Percentiles rank a stretch among this genome's conserved stretches.
phyloP scores from a whole-genome alignment of 2,888 invertebrate species.

The Homarus gammarus region DNA sequence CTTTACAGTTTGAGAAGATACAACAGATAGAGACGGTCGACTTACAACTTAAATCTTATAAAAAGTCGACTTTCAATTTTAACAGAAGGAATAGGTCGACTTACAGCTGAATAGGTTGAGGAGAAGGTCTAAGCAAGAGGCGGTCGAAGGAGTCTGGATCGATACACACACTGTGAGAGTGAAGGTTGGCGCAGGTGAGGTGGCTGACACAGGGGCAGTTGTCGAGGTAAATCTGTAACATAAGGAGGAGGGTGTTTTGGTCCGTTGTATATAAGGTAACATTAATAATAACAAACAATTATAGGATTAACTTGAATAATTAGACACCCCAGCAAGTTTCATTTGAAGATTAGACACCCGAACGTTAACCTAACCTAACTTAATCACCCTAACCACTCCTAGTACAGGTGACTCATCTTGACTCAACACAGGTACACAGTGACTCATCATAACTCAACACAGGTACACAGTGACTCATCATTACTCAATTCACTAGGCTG shows the following conservation, averaged over 20 bases:
- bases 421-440: neutral
- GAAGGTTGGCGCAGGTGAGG: constrained; percentile 62
- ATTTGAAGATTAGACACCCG: neutral
- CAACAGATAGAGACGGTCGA: too few relatives aligned
- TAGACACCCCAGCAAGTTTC: too few relatives aligned
- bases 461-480: neutral
- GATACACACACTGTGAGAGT: constrained; percentile 48
- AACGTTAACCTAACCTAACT: neutral
- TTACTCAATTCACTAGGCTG: too few relatives aligned
- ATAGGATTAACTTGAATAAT: neutral
- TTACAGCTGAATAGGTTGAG: constrained; percentile 30
- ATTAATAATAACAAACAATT: neutral
- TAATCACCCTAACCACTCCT: neutral
- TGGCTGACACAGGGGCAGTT: constrained; percentile 66
- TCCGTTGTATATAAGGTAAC: too few relatives aligned
- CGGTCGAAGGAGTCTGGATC: constrained; percentile 32
- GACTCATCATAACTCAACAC: neutral
- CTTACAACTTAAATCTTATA: too few relatives aligned
- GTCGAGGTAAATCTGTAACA: constrained; percentile 68
- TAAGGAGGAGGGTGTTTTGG: too few relatives aligned
- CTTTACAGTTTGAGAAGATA: too few relatives aligned
- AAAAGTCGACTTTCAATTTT: too few relatives aligned
- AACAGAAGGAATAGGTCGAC: too few relatives aligned
- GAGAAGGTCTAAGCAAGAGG: neutral
- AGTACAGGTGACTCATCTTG: neutral